phyloP scores from a whole-genome alignment of 2,797 vertebrate genomes.

The Sebastes miniatus region DNA sequence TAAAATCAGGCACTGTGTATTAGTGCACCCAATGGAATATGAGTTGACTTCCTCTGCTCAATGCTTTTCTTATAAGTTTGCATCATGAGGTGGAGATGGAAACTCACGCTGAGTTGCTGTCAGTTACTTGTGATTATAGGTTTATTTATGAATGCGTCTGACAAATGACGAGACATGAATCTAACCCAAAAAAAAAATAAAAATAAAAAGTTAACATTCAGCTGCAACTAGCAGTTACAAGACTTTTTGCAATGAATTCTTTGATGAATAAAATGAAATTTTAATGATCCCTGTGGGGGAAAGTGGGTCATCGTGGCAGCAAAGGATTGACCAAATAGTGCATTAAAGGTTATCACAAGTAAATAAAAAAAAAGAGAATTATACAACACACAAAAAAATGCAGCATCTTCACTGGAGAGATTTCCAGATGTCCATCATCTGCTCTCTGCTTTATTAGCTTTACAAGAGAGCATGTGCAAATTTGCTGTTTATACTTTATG shows the following conservation, averaged over 20 bases:
- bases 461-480: constrained; percentile 14
- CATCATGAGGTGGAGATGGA: constrained; percentile 24
- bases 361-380: constrained; percentile 32
- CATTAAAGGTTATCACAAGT: constrained; percentile 52
- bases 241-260: constrained; percentile 41
- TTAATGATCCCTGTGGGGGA: constrained; percentile 59
- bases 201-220: constrained; percentile 9
- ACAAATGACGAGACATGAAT: constrained; percentile 42
- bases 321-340: constrained; percentile 50
- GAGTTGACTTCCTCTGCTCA: constrained; percentile 62
- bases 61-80: constrained; percentile 35
- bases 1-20: constrained; percentile 67
- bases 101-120: constrained; percentile 9
- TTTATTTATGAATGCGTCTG: constrained; percentile 51
- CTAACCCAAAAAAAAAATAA: constrained; percentile 21
- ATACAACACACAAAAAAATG: constrained; percentile 15
- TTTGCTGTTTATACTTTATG: constrained; percentile 26
- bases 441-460: constrained; percentile 16
- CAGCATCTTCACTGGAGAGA: background rate
- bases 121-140: constrained; percentile 37
- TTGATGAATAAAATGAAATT: constrained; percentile 66
- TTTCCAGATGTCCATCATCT: constrained; percentile 40
- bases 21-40: constrained; percentile 60
- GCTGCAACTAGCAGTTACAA: constrained; percentile 37
- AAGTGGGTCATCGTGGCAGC: constrained; percentile 58